These are phyloP conservation scores for Melinaea marsaeus DNA, from an alignment of 2,888 invertebrate species.

Conservation along the genomic window DNA sequence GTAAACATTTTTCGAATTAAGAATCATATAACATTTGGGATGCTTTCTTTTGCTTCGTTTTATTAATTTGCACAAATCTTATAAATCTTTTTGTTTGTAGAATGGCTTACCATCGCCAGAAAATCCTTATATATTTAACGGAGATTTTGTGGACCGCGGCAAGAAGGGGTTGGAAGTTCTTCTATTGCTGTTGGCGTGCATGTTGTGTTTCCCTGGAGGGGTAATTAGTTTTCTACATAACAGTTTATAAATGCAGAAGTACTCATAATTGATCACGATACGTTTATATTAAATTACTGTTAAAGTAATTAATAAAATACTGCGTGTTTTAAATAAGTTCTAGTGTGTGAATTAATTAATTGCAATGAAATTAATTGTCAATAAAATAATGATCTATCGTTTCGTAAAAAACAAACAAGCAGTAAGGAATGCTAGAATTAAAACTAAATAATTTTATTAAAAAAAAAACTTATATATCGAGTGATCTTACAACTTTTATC, in stretches of 20 bases:
- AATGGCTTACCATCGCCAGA: slow-evolving; percentile 95
- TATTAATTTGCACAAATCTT: slow-evolving; percentile 36
- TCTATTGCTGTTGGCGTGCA: slow-evolving; percentile 85
- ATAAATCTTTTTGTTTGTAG: slow-evolving; percentile 67
- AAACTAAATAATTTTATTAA: too few relatives aligned
- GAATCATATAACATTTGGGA: background rate
- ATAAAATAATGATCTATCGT: too few relatives aligned
- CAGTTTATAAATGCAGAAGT: background rate
- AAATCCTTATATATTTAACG: slow-evolving; percentile 96
- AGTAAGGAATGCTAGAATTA: too few relatives aligned
- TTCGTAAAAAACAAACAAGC: too few relatives aligned
- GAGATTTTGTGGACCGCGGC: slow-evolving; percentile 96
- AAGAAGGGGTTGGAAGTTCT: slow-evolving; percentile 92
- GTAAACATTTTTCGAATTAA: slow-evolving; percentile 5
- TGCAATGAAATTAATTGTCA: too few relatives aligned
- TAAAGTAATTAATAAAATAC: too few relatives aligned
- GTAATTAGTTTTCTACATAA: slow-evolving; percentile 58
- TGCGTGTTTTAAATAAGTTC: too few relatives aligned
- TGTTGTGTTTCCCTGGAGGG: slow-evolving; percentile 89
- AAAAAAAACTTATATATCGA: too few relatives aligned
- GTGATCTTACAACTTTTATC: too few relatives aligned
- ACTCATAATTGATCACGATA: background rate
- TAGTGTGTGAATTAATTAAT: too few relatives aligned
- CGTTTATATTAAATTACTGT: too few relatives aligned
- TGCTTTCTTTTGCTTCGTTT: slow-evolving; percentile 5